Evolutionary conservation across 2,888 invertebrate species (phyloP), one percentile per base, ranked within the genome.

Genomic region (Eristalinus sepulchralis): DNA sequence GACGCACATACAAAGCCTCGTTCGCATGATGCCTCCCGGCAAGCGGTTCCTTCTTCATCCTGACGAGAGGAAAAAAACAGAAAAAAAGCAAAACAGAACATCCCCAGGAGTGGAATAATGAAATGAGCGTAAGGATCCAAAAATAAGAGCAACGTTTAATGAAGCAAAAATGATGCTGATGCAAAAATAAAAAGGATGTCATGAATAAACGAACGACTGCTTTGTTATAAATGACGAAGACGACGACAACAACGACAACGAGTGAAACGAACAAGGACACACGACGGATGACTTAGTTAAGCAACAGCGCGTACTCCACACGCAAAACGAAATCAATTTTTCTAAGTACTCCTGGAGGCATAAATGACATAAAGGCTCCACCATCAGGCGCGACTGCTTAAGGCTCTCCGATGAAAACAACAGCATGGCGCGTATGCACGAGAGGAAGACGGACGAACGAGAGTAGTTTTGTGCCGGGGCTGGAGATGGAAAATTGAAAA

Each of bases 141-240:
- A 76, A 66, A 53, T 66, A 71, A 36, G 82, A 71, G 77, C 71
- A 77, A 60, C 77, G 60, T 82, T 77, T 76, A 77, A 76, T 77
- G 82, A 82, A 71, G 82, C 82, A 71, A 64, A 82, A 82, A 77
- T 66, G 66, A 71, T 77, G 62, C 77, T 60, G 53, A 66, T 31
- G 55, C 60, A 71, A 66, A 39, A 76, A 75, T 60, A 31, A 57
- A 76, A 71, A 66, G 66, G 60, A 71, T 71, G 60, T 64, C 64
- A 71, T 76, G 59, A 31, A 70, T 75, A 70, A 76, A 53, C 17
- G 22, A 66, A 17, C 27, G 53, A 11, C 71, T 71, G n/a, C 71
- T 66, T 33, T 77, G 53, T 77, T 75, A 70, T 81, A 75, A 63
- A 64, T 22, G 59, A 62, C 24, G 20, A 72, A 27, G 9, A 27